Conservation (phyloP, 1,140 invertebrate species). For the Pseudomyrmex gracilis region DNA sequence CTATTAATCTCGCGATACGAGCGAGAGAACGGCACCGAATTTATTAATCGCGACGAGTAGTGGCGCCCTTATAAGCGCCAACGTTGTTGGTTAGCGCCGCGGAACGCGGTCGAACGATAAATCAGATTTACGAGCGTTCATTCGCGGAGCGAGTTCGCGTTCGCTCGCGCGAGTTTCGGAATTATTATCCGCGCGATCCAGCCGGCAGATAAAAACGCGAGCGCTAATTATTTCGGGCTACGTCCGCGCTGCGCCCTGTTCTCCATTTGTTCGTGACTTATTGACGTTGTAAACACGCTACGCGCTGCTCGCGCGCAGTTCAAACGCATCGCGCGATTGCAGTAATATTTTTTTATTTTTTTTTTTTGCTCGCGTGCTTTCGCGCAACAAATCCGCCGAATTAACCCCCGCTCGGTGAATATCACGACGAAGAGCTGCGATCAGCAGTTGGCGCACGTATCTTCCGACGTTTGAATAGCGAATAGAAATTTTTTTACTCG, state of each 20-base stretch:
- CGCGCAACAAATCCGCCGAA: constrained; percentile 1
- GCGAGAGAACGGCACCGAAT: constrained; percentile 31
- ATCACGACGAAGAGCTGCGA: constrained; percentile 14
- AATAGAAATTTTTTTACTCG: constrained; percentile 30
- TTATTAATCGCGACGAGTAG: constrained; percentile 47
- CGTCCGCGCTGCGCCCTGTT: constrained; percentile 15
- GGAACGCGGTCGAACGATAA: constrained; percentile 42
- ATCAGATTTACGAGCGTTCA: constrained; percentile 47
- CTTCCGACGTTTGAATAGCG: constrained; percentile 42
- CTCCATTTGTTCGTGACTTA: constrained; percentile 51
- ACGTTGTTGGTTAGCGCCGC: constrained; percentile 46
- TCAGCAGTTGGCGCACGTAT: constrained; percentile 52
- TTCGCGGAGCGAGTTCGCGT: background rate
- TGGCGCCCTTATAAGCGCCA: constrained; percentile 38
- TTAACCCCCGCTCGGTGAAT: constrained; percentile 31
- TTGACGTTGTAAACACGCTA: background rate
- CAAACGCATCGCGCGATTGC: background rate
- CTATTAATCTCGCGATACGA: constrained; percentile 42
- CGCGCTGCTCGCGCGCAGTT: background rate
- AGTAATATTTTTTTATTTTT: background rate
- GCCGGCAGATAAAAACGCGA: constrained; percentile 39
- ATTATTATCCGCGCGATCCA: constrained; percentile 47
- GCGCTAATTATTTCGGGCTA: constrained; percentile 50
- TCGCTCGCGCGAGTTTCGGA: constrained; percentile 12
- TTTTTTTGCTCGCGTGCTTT: background rate